phyloP scores from a whole-genome alignment of 2,888 invertebrate species.

The Scotopteryx bipunctaria region DNA sequence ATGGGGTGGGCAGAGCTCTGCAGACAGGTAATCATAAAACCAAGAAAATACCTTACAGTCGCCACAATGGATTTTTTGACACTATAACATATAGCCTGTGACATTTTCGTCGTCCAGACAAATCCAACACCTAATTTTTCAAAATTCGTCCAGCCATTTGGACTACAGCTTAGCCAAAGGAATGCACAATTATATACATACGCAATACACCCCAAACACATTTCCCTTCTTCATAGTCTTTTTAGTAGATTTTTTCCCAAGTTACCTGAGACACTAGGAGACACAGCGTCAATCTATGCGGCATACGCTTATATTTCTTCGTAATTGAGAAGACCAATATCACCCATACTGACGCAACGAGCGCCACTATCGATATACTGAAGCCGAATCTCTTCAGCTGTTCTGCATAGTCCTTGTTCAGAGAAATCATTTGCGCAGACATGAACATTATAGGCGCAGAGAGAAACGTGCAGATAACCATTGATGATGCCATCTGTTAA shows the following conservation, averaged over 20 bases:
- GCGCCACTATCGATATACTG: slow-evolving; percentile 91
- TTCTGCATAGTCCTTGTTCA: slow-evolving; percentile 90
- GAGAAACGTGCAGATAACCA: slow-evolving; percentile 97
- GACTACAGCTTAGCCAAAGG: too few relatives aligned
- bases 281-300: slow-evolving; percentile 91
- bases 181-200: too few relatives aligned
- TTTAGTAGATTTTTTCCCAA: slow-evolving; percentile 12
- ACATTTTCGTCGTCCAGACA: too few relatives aligned
- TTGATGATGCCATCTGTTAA: slow-evolving; percentile 92
- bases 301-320: slow-evolving; percentile 89
- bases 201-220: too few relatives aligned
- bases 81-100: too few relatives aligned
- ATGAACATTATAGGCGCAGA: slow-evolving; percentile 98
- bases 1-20: too few relatives aligned
- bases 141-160: too few relatives aligned
- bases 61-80: too few relatives aligned
- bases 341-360: slow-evolving; percentile 91
- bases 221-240: too few relatives aligned
- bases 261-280: slow-evolving; percentile 91
- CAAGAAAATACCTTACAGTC: too few relatives aligned
- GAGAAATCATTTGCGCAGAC: slow-evolving; percentile 95
- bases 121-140: too few relatives aligned
- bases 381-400: slow-evolving; percentile 91
- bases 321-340: slow-evolving; percentile 88
- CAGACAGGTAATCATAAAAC: too few relatives aligned